Conservation (phyloP, 2,888 invertebrate genomes). For the Tricholauxania praeusta region DNA sequence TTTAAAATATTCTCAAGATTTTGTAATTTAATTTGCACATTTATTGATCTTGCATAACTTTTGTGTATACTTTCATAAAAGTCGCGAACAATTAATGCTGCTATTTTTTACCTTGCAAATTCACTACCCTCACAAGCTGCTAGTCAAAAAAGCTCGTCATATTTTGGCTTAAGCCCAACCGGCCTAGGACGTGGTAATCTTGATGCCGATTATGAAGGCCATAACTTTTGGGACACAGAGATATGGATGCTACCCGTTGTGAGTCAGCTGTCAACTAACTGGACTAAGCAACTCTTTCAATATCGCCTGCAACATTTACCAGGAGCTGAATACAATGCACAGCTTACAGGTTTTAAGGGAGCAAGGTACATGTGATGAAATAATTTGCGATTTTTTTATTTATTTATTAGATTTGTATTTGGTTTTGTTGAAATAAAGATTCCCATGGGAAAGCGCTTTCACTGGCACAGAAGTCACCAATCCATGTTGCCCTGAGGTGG, state of each 20-base stretch:
- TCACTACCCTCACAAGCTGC: conserved; percentile 71
- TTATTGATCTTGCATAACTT: not conserved
- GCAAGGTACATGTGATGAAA: conserved; percentile 67
- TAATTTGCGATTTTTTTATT: not conserved
- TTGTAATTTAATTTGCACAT: not conserved
- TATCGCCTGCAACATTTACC: conserved; percentile 70
- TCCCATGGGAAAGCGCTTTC: conserved; percentile 75
- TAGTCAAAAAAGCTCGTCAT: conserved; percentile 68
- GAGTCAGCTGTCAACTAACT: conserved; percentile 69
- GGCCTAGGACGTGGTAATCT: conserved; percentile 70
- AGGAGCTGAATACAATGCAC: conserved; percentile 71
- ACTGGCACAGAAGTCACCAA: conserved; percentile 74
- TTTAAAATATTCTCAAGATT: too few species aligned
- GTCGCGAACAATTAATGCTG: conserved; percentile 69
- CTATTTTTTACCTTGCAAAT: conserved; percentile 73
- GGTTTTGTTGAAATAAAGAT: conserved; percentile 60
- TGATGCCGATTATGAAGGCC: conserved; percentile 69
- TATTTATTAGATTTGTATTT: not conserved
- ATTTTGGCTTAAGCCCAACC: conserved; percentile 72
- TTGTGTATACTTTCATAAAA: conserved; percentile 12
- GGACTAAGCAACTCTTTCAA: conserved; percentile 69
- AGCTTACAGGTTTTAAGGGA: conserved; percentile 70
- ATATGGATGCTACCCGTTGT: conserved; percentile 75
- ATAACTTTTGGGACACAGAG: conserved; percentile 76
- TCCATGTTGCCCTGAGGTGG: conserved; percentile 72